Percentiles rank a stretch among this genome's conserved stretches.
Conservation (phyloP, 2,888 invertebrate genomes). For the Tuberolachnus salignus region DNA sequence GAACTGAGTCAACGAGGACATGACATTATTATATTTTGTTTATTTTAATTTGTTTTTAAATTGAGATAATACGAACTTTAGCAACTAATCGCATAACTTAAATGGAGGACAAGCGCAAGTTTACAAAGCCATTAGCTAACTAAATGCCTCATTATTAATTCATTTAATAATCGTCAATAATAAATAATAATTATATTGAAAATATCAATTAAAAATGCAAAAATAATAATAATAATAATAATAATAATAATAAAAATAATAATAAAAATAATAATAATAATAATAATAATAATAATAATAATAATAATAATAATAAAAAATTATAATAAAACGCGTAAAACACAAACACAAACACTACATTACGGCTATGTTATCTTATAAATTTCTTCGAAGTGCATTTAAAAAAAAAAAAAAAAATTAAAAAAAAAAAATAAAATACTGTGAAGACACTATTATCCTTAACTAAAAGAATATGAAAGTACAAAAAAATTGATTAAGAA, state of each 20-base stretch:
- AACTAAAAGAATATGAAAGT: constrained; percentile 56
- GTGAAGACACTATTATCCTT: constrained; percentile 52
- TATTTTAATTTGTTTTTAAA: constrained; percentile 33
- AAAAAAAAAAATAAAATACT: constrained; percentile 46
- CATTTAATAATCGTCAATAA: constrained; percentile 50
- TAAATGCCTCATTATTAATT: constrained; percentile 54
- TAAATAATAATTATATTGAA: constrained; percentile 54
- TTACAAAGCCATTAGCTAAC: constrained; percentile 53
- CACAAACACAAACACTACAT: constrained; percentile 56
- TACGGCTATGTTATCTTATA: constrained; percentile 47
- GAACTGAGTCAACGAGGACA: constrained; percentile 17
- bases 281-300: constrained; percentile 39
- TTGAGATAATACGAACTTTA: constrained; percentile 35
- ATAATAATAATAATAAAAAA: constrained; percentile 37
- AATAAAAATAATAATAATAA: constrained; percentile 43
- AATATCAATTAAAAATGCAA: constrained; percentile 55
- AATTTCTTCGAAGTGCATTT: constrained; percentile 49
- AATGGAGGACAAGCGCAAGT: constrained; percentile 52
- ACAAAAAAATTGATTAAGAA: constrained; percentile 47
- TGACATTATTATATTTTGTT: constrained; percentile 3
- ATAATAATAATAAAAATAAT: constrained; percentile 42
- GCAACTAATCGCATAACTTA: constrained; percentile 31
- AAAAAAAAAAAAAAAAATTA: constrained; percentile 51
- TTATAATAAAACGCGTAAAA: constrained; percentile 54
- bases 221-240: constrained; percentile 55